Conservation (phyloP, 2,888 invertebrate species). For the Lymantria dispar region DNA sequence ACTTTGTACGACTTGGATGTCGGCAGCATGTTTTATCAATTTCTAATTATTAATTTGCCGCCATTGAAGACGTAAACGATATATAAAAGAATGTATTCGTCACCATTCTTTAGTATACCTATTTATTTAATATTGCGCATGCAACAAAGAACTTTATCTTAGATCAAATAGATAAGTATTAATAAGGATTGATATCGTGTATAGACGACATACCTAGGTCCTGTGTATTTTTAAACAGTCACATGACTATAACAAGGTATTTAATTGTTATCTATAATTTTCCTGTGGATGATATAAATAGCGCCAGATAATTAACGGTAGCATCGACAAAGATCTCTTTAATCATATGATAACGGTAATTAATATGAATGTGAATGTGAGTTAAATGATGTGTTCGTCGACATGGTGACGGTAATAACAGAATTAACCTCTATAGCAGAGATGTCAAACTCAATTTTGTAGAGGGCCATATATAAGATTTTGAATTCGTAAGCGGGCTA, state of each 20-base stretch:
- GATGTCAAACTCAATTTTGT: too few relatives aligned
- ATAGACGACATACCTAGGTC: not conserved
- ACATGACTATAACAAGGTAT: not conserved
- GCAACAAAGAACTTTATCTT: not conserved
- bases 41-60: too few relatives aligned
- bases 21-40: too few relatives aligned
- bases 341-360: too few relatives aligned
- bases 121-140: not conserved
- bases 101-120: not conserved
- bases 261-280: not conserved
- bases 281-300: not conserved
- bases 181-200: not conserved
- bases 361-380: too few relatives aligned
- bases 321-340: not conserved
- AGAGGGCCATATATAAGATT: too few relatives aligned
- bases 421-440: too few relatives aligned
- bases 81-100: not conserved
- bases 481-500: too few relatives aligned
- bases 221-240: not conserved
- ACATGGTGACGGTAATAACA: too few relatives aligned
- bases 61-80: too few relatives aligned
- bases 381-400: too few relatives aligned
- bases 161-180: conserved; percentile 2
- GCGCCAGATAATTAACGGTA: not conserved
- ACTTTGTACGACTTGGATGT: too few relatives aligned